phyloP scores from a whole-genome alignment of 2,113 vertebrate genomes.

The Deroptyus accipitrinus region DNA sequence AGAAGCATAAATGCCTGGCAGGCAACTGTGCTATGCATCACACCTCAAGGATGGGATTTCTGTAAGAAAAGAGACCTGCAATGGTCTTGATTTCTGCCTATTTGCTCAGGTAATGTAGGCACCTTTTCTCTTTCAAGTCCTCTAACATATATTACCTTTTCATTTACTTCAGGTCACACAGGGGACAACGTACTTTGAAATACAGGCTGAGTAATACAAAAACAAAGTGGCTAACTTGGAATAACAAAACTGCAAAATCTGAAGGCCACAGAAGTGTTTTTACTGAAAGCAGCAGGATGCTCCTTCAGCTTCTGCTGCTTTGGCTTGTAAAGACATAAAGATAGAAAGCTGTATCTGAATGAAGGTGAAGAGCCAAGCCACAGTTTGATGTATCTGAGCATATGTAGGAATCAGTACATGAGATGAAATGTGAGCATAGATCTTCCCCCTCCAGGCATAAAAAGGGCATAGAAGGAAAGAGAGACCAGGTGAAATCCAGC shows the following conservation, averaged over 20 bases:
- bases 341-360: neutral
- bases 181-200: neutral
- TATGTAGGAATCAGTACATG: neutral
- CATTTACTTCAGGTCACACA: neutral
- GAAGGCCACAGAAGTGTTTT: neutral
- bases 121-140: neutral
- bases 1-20: neutral
- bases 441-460: neutral
- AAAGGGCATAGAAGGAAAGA: neutral
- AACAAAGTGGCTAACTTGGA: neutral
- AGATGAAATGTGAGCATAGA: neutral
- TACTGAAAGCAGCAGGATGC: neutral
- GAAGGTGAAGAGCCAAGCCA: rapidly evolving
- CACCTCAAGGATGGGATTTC: neutral
- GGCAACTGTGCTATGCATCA: rapidly evolving
- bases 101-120: neutral
- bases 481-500: neutral
- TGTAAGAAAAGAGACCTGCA: neutral
- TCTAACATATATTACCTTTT: neutral
- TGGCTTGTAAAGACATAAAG: neutral
- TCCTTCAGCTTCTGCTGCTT: neutral
- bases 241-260: neutral
- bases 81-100: neutral
- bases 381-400: neutral
- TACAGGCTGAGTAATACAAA: neutral